Conservation (phyloP, 2,113 vertebrate genomes). For the Fulmarus glacialis region DNA sequence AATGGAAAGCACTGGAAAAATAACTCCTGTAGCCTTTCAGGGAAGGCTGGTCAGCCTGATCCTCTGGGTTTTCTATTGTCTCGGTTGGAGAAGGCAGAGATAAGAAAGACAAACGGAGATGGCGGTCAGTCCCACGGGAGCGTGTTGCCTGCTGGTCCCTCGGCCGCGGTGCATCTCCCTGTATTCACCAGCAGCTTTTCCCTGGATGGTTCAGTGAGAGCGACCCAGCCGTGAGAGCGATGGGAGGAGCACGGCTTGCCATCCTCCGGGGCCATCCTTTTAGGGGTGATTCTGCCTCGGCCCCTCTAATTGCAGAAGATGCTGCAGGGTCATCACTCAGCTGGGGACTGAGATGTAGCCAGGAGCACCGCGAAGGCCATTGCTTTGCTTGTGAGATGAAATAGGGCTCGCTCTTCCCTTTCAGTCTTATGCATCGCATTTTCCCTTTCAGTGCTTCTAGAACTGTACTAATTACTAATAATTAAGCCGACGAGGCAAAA, state of each 20-base stretch:
- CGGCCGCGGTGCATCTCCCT: fast-evolving
- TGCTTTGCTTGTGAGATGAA: fast-evolving
- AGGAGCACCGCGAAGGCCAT: neutral
- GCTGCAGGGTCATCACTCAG: neutral
- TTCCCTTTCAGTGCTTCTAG: neutral
- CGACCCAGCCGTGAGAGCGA: fast-evolving
- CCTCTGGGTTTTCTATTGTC: neutral
- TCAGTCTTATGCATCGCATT: neutral
- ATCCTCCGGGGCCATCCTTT: neutral
- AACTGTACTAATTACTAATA: slow-evolving; percentile 32
- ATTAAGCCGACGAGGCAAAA: slow-evolving; percentile 4
- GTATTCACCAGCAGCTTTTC: neutral
- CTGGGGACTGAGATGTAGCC: neutral
- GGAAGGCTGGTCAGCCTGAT: neutral
- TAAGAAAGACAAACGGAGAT: neutral
- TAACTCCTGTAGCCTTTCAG: no score
- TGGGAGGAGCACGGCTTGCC: fast-evolving
- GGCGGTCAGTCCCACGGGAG: fast-evolving
- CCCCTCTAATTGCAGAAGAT: neutral
- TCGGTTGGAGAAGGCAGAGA: neutral
- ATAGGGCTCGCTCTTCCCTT: neutral
- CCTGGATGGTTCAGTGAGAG: neutral
- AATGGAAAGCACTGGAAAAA: neutral
- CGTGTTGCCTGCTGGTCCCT: neutral
- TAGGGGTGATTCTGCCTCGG: fast-evolving